Evolutionary conservation across 2,888 invertebrate species (phyloP).

Genomic region (Lordiphosa fenestrarum): DNA sequence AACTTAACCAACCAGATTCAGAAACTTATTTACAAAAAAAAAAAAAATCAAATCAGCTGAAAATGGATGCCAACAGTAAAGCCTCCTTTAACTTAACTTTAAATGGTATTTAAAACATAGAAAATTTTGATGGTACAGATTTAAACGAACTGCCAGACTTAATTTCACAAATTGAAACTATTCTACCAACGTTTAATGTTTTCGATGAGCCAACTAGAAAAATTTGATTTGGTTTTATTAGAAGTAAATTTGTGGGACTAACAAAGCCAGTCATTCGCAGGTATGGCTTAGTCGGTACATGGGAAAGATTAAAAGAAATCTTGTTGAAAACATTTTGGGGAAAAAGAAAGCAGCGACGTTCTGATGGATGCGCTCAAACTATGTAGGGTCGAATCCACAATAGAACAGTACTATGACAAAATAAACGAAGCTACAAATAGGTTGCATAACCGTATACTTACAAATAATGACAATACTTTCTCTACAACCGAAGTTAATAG

Average conservation of each 20-base stretch:
- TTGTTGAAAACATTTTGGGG: too few relatives aligned
- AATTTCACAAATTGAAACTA: too few relatives aligned
- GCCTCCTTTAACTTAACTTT: too few relatives aligned
- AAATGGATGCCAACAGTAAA: too few relatives aligned
- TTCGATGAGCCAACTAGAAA: background rate
- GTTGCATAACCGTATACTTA: background rate
- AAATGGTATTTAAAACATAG: too few relatives aligned
- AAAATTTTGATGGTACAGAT: too few relatives aligned
- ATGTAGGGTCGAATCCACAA: slow-evolving; percentile 1
- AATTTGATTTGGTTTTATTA: background rate
- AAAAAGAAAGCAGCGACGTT: slow-evolving; percentile 9
- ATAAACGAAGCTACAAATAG: background rate
- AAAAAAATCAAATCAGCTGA: too few relatives aligned
- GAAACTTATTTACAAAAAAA: too few relatives aligned
- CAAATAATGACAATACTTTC: slow-evolving; percentile 1
- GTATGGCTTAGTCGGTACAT: background rate
- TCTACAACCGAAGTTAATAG: background rate
- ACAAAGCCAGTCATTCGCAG: background rate
- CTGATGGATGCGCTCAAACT: slow-evolving; percentile 6
- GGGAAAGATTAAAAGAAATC: slow-evolving; percentile 7
- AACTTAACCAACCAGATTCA: too few relatives aligned
- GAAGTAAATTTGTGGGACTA: background rate
- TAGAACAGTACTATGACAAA: slow-evolving; percentile 9
- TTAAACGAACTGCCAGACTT: too few relatives aligned
- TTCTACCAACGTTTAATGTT: background rate